Evolutionary conservation across 2,797 vertebrate genomes (phyloP).

Genomic region (Chiloscyllium punctatum): DNA sequence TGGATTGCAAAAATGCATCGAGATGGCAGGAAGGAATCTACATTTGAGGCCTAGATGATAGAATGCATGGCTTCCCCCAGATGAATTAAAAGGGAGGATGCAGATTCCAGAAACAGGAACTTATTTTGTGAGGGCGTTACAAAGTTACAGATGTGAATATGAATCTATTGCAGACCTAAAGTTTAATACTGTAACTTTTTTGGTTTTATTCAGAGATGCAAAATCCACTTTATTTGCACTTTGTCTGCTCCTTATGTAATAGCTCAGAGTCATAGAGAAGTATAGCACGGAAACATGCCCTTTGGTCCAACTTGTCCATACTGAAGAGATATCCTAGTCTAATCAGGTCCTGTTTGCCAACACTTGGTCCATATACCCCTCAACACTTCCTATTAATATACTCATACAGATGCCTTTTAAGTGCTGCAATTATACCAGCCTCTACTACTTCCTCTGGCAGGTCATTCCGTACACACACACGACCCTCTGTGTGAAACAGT

Average conservation of each 20-base stretch:
- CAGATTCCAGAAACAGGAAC: not conserved
- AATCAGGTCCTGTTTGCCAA: too few relatives aligned
- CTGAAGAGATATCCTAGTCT: too few relatives aligned
- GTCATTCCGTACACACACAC: too few relatives aligned
- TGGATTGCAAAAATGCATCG: not conserved
- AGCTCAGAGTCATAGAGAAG: conserved; percentile 14
- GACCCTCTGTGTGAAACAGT: too few relatives aligned
- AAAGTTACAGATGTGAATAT: too few relatives aligned
- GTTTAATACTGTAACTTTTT: not conserved
- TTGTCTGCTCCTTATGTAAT: not conserved
- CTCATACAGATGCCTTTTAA: too few relatives aligned
- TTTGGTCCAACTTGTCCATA: too few relatives aligned
- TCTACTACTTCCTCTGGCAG: too few relatives aligned
- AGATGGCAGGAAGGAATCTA: not conserved
- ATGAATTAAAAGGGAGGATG: not conserved
- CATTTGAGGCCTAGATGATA: not conserved
- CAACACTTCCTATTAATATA: too few relatives aligned
- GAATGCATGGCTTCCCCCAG: not conserved
- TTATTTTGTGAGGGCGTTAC: not conserved
- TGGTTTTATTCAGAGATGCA: conserved; percentile 23
- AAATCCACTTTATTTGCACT: conserved; percentile 21
- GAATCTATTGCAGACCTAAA: conserved; percentile 29
- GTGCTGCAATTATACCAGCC: too few relatives aligned
- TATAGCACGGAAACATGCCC: not conserved
- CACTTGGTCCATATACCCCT: too few relatives aligned